These are phyloP conservation scores for Oligia latruncula DNA, from an alignment of 2,888 invertebrate genomes.

Conservation along the genomic window DNA sequence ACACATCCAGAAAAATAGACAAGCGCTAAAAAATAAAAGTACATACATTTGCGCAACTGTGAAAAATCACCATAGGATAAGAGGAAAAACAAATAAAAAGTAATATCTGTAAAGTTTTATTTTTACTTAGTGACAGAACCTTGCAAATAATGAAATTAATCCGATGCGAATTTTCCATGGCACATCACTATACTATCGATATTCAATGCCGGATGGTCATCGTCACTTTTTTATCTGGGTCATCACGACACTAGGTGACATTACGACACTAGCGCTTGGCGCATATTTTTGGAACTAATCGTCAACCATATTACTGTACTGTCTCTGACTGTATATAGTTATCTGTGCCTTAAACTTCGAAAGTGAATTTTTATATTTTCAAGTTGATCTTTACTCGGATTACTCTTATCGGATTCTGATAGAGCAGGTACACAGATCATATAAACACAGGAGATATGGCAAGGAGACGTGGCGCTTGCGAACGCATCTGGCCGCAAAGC, in stretches of 20 bases:
- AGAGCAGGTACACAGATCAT: no score
- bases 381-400: no score
- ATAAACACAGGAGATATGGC: no score
- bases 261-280: neutral
- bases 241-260: neutral
- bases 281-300: neutral
- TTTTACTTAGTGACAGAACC: neutral
- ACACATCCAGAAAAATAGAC: no score
- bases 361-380: no score
- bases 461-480: no score
- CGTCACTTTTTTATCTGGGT: neutral
- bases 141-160: neutral
- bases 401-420: no score
- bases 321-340: neutral
- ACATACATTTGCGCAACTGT: no score
- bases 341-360: neutral
- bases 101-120: neutral
- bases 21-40: no score
- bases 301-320: neutral
- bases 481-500: no score
- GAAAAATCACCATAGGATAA: neutral
- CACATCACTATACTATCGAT: conserved; percentile 1
- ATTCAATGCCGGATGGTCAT: neutral
- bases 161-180: neutral
- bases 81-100: neutral